Base-by-base conservation (phyloP, 1,140 invertebrate genomes). In the Plodia interpunctella region DNA sequence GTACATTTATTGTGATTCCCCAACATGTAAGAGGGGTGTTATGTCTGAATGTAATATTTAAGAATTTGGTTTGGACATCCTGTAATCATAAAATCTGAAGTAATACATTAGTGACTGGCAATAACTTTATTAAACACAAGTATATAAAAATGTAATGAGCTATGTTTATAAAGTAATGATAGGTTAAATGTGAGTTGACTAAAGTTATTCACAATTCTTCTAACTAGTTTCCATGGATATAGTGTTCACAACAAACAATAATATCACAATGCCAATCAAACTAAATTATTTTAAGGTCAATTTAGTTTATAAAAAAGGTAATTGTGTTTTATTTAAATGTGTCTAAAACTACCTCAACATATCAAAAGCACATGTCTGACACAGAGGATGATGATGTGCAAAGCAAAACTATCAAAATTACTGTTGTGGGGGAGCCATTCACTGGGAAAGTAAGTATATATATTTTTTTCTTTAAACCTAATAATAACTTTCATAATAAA, bases 371-470 rank as follows among this genome's bases (percentile, higher is more conserved):
- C 64, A 94, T 94, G 93, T 93, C 92, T 57, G 92, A 93, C 79
- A 91, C 90, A 54, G 93, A 94, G 66, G 94, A 94, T 68, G 94
- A 95, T 63, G 92, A 94, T 60, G 79, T 80, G 67, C 69, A 89
- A 53, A 93, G 94, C 74, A 94, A 92, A 85, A 92, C 94, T 77
- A 78, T 97, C 60, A 97, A 97, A 90, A 92, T 97, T 72, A 94
- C 95, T 18, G 84, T 97, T 55, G 90, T 97, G 66, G 96, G 96
- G 15, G 95, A 97, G 83, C 91, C 94, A 52, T 91, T 91, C 65
- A 93, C 93, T 74, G 96, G 96, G 73, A 97, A 97, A 92, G 96
- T 97, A 91, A 93, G 91, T 88, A n/a, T n/a, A n/a, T 6, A 74
- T 51, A 20, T 21, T 21, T 25, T 52, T 19, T 25, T 21, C 21